Evolutionary conservation across 1,140 invertebrate species (phyloP).

Genomic region (Andrena cerasifolii): DNA sequence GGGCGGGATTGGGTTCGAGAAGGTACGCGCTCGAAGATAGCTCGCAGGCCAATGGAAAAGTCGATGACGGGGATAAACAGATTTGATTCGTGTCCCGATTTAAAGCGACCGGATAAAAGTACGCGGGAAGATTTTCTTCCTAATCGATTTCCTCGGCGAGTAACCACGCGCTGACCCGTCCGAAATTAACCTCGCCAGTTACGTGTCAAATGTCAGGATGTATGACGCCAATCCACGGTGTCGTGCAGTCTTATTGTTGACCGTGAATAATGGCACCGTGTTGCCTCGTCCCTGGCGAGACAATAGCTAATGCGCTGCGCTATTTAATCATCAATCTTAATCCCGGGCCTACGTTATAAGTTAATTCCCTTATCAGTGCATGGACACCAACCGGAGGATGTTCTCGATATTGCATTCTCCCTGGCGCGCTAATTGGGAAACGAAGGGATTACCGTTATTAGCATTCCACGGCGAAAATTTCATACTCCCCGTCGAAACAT

Average conservation of each 20-base stretch:
- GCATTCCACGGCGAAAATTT: no score
- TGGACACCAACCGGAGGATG: conserved; percentile 20
- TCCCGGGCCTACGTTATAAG: conserved; percentile 14
- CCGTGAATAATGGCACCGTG: conserved; percentile 32
- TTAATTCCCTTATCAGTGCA: conserved; percentile 39
- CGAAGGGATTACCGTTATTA: background rate
- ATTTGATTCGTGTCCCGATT: conserved; percentile 7
- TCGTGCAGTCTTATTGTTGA: background rate
- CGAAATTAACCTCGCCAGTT: conserved; percentile 45
- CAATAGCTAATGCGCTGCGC: conserved; percentile 12
- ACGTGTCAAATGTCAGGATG: conserved; percentile 46
- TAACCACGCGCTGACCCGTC: conserved; percentile 28
- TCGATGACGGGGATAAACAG: background rate
- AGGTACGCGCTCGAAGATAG: no score
- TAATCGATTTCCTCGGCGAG: conserved; percentile 24
- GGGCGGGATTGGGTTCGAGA: no score
- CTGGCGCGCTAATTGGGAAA: background rate
- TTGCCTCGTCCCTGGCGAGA: conserved; percentile 9
- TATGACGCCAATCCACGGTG: conserved; percentile 1
- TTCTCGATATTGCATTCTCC: background rate
- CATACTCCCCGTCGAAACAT: no score
- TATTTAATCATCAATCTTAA: conserved; percentile 46
- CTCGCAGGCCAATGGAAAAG: background rate
- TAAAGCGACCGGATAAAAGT: conserved; percentile 22
- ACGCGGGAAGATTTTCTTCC: background rate